Percentiles rank a stretch among this genome's conserved stretches.
These are phyloP conservation scores for Trachelipus rathkii DNA, from an alignment of 1,140 invertebrate species.

Conservation along the genomic window DNA sequence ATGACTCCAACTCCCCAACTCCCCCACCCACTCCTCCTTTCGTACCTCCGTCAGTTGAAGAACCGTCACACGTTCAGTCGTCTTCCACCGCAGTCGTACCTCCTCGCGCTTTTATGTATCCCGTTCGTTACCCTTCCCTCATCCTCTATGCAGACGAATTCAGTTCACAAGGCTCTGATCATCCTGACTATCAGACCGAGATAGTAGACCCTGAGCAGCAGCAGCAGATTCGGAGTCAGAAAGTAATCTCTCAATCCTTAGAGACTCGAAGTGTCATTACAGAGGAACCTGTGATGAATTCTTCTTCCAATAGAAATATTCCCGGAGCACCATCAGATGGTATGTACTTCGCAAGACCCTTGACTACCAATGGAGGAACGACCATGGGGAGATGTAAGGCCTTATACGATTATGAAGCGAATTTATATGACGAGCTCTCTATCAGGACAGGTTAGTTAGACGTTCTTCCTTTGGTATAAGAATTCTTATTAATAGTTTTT, in stretches of 20 bases:
- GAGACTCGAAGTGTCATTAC: neutral
- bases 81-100: neutral
- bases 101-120: slow-evolving; percentile 38
- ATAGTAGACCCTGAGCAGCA: slow-evolving; percentile 21
- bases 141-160: slow-evolving; percentile 43
- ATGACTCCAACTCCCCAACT: slow-evolving; percentile 1
- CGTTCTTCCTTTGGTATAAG: neutral
- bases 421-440: slow-evolving; percentile 80
- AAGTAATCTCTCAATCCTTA: neutral
- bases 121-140: slow-evolving; percentile 44
- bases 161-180: slow-evolving; percentile 45
- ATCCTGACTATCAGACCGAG: slow-evolving; percentile 40
- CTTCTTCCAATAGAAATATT: neutral
- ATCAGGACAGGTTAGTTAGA: slow-evolving; percentile 63
- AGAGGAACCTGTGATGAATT: neutral
- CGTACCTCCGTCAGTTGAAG: slow-evolving; percentile 8
- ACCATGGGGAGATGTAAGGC: slow-evolving; percentile 68
- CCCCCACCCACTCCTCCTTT: too few species aligned
- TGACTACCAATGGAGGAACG: slow-evolving; percentile 51
- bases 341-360: slow-evolving; percentile 35
- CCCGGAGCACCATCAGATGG: slow-evolving; percentile 8
- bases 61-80: neutral
- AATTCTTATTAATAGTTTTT: too few species aligned
- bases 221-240: neutral
- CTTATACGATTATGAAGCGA: slow-evolving; percentile 81